Evolutionary conservation across 1,140 invertebrate genomes (phyloP).

Genomic region (Drosophila suzukii): DNA sequence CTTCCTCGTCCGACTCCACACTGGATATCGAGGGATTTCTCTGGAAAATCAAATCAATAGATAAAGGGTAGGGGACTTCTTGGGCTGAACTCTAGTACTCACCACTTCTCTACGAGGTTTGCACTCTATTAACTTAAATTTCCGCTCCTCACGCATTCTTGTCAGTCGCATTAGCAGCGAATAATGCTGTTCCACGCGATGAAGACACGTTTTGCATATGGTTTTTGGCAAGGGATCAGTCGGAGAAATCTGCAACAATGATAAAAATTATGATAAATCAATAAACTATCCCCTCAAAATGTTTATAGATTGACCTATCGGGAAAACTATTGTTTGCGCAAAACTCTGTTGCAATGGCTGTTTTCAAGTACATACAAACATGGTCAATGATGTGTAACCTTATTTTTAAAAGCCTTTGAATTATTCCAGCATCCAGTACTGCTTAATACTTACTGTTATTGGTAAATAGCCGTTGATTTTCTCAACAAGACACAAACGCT

Average conservation of each 20-base stretch:
- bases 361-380: neutral
- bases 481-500: constrained; percentile 88
- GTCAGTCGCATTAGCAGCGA: constrained; percentile 87
- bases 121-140: constrained; percentile 42
- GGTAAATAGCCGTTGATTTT: constrained; percentile 91
- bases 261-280: constrained; percentile 1
- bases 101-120: constrained; percentile 32
- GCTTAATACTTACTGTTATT: constrained; percentile 87
- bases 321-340: constrained; percentile 1
- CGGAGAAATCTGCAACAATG: constrained; percentile 87
- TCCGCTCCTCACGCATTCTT: constrained; percentile 66
- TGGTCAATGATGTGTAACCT: neutral
- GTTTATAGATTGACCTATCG: neutral
- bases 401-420: neutral
- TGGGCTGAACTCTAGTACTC: neutral
- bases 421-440: neutral
- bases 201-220: constrained; percentile 89
- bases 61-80: neutral
- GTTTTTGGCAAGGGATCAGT: constrained; percentile 91
- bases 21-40: constrained; percentile 55
- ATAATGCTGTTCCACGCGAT: constrained; percentile 89
- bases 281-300: neutral
- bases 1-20: constrained; percentile 32
- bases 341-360: neutral
- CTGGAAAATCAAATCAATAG: constrained; percentile 13